phyloP scores from a whole-genome alignment of 2,888 invertebrate species.

The Trimorus sp. region DNA sequence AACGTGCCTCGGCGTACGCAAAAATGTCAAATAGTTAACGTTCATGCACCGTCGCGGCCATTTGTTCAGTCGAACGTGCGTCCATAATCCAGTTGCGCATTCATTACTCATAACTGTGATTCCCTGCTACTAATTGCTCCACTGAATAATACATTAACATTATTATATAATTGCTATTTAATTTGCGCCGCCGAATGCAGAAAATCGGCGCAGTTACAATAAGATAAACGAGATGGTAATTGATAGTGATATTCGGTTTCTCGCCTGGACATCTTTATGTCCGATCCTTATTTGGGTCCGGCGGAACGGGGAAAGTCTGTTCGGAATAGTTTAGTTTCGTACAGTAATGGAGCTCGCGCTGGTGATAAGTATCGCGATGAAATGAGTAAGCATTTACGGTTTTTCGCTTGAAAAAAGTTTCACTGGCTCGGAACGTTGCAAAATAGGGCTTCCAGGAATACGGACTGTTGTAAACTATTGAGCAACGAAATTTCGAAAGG shows the following conservation, averaged over 20 bases:
- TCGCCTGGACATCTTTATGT: slow-evolving; percentile 26
- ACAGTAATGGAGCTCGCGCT: too few relatives aligned
- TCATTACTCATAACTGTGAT: slow-evolving; percentile 55
- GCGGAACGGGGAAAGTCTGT: neutral
- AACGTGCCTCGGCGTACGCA: slow-evolving; percentile 34
- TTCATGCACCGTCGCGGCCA: slow-evolving; percentile 23
- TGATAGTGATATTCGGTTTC: slow-evolving; percentile 42
- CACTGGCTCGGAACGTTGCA: neutral
- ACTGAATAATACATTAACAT: slow-evolving; percentile 53
- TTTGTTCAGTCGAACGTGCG: slow-evolving; percentile 34
- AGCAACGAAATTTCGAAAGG: too few relatives aligned
- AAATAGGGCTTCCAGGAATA: neutral
- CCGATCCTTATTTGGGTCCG: slow-evolving; percentile 24
- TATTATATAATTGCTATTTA: slow-evolving; percentile 52
- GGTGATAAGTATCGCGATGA: too few relatives aligned
- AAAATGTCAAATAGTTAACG: slow-evolving; percentile 46
- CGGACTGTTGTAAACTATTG: neutral
- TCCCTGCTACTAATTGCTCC: slow-evolving; percentile 53
- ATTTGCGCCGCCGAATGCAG: slow-evolving; percentile 47
- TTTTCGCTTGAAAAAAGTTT: too few relatives aligned
- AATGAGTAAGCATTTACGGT: too few relatives aligned
- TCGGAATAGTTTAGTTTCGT: neutral
- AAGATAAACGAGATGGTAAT: slow-evolving; percentile 39
- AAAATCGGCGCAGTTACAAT: slow-evolving; percentile 41
- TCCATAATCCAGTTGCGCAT: slow-evolving; percentile 31